phyloP scores from a whole-genome alignment of 2,888 invertebrate genomes.

The Hipparchia sbordonii region DNA sequence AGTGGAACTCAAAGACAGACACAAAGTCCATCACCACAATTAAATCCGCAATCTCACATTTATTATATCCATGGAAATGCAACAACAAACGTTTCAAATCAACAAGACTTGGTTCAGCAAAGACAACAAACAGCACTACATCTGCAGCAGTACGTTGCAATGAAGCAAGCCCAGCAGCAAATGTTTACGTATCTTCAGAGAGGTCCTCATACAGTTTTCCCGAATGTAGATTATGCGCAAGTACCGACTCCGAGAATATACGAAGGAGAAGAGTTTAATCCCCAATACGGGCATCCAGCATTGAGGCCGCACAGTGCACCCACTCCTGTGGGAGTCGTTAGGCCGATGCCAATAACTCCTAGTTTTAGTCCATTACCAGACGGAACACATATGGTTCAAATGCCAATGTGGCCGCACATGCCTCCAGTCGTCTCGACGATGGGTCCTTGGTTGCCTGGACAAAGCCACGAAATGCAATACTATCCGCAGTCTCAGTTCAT shows the following conservation, averaged over 20 bases:
- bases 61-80: conserved; percentile 76
- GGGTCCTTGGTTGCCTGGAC: conserved; percentile 70
- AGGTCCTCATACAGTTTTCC: conserved; percentile 73
- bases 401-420: conserved; percentile 75
- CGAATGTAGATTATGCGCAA: conserved; percentile 65
- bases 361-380: conserved; percentile 62
- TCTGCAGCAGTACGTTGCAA: conserved; percentile 78
- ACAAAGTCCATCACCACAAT: conserved; percentile 49
- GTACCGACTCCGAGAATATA: conserved; percentile 60
- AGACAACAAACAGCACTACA: conserved; percentile 78
- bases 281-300: conserved; percentile 66
- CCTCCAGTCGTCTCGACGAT: conserved; percentile 67
- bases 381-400: conserved; percentile 67
- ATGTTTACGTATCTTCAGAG: conserved; percentile 75
- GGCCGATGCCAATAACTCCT: conserved; percentile 63
- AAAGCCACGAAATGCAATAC: conserved; percentile 73
- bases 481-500: conserved; percentile 74
- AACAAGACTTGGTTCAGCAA: conserved; percentile 69
- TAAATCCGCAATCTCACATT: conserved; percentile 64
- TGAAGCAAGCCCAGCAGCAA: conserved; percentile 81
- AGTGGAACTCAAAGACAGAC: conserved; percentile 53
- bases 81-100: conserved; percentile 52
- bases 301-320: conserved; percentile 73
- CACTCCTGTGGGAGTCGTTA: conserved; percentile 63
- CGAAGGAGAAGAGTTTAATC: conserved; percentile 66